These are phyloP conservation scores for Brevimyrus niger DNA, from an alignment of 2,113 vertebrate genomes.

Conservation along the genomic window DNA sequence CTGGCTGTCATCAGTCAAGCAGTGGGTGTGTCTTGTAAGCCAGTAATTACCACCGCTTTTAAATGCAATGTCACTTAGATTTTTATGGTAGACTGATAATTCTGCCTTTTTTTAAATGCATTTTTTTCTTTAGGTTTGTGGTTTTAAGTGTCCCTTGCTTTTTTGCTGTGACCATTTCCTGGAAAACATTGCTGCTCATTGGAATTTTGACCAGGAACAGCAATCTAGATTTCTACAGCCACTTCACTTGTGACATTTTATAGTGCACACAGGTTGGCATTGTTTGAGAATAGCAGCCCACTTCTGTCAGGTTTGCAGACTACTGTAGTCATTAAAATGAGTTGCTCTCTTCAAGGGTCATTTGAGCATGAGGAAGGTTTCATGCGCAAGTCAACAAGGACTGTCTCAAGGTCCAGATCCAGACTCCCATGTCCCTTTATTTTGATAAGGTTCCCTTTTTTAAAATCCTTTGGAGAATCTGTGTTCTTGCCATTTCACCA, in stretches of 20 bases:
- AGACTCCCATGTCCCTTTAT: background rate
- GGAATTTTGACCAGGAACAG: conserved; percentile 11
- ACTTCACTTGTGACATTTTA: background rate
- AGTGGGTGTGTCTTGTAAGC: conserved; percentile 28
- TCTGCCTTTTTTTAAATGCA: background rate
- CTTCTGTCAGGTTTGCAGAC: conserved; percentile 11
- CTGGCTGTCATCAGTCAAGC: conserved; percentile 24
- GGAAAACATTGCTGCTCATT: conserved; percentile 15
- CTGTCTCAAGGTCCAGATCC: conserved; percentile 14
- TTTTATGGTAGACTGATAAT: conserved; percentile 8
- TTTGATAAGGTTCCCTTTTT: background rate
- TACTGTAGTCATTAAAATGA: background rate
- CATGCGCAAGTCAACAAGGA: conserved; percentile 11
- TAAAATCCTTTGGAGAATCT: background rate
- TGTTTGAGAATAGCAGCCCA: conserved; percentile 9
- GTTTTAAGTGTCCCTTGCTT: background rate
- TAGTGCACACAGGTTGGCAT: conserved; percentile 12
- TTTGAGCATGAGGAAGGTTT: conserved; percentile 4
- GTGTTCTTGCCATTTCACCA: conserved; percentile 5
- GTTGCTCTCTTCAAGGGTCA: conserved; percentile 12
- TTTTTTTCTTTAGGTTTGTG: background rate
- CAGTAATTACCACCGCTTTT: conserved; percentile 5
- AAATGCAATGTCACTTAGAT: background rate
- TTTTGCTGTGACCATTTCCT: conserved; percentile 1
- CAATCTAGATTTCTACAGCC: conserved; percentile 12